Percentiles rank a stretch among this genome's conserved stretches.
phyloP scores from a whole-genome alignment of 2,113 vertebrate genomes.

The Onychorhynchus coronatus region DNA sequence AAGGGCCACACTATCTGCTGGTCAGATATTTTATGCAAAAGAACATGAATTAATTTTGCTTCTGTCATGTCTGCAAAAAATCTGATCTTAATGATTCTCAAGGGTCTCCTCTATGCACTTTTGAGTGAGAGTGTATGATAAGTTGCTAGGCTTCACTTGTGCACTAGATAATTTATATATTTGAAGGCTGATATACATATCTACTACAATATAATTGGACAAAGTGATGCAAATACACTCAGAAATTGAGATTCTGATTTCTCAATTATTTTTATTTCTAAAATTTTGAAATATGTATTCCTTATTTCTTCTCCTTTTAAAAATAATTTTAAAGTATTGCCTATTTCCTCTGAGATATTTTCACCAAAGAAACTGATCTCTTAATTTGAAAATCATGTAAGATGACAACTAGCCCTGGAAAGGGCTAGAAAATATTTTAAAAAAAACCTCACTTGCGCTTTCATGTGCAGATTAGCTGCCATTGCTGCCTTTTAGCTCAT shows the following conservation, averaged over 20 bases:
- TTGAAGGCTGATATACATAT: neutral
- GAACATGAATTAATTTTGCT: neutral
- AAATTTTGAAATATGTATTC: neutral
- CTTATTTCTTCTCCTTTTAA: neutral
- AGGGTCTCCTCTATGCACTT: neutral
- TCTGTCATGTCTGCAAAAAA: neutral
- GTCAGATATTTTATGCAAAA: neutral
- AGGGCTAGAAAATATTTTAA: neutral
- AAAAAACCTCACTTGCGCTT: neutral
- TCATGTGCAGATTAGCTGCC: neutral
- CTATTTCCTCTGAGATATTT: neutral
- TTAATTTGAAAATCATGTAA: neutral
- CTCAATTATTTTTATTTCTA: neutral
- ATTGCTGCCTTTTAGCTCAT: neutral
- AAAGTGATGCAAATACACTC: neutral
- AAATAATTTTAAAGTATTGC: neutral
- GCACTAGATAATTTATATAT: neutral
- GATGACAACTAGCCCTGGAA: neutral
- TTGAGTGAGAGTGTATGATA: neutral
- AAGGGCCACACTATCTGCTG: neutral
- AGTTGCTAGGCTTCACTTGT: neutral
- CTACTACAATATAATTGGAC: neutral
- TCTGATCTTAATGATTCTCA: neutral
- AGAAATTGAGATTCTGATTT: neutral
- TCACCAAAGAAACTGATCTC: neutral